Conservation (phyloP, 1,140 invertebrate species). For the Lineus longissimus region DNA sequence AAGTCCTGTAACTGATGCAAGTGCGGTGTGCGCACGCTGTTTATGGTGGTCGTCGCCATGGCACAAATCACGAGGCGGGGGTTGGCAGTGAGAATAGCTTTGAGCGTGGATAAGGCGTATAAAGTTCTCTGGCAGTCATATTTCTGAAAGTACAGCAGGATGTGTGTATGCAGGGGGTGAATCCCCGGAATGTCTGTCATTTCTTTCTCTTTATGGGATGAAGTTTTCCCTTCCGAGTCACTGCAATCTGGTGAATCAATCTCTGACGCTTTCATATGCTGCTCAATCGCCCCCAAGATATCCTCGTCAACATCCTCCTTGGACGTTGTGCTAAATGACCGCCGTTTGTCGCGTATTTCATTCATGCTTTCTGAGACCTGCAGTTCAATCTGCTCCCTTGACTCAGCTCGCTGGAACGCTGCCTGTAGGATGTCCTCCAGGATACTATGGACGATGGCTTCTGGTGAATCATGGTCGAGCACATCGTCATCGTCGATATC, state of each 20-base stretch:
- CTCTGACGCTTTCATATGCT: constrained; percentile 24
- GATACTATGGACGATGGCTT: constrained; percentile 58
- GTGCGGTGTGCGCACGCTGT: constrained; percentile 52
- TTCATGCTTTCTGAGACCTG: neutral
- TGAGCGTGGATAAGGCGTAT: constrained; percentile 73
- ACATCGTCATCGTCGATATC: constrained; percentile 13
- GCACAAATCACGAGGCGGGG: constrained; percentile 70
- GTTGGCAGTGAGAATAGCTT: constrained; percentile 70
- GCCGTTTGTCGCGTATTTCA: neutral
- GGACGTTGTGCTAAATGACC: constrained; percentile 22
- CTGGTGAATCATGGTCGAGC: constrained; percentile 9
- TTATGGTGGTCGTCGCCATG: constrained; percentile 67
- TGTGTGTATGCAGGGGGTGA: constrained; percentile 77
- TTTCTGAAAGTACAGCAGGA: constrained; percentile 76
- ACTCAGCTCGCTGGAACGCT: constrained; percentile 31
- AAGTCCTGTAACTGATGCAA: constrained; percentile 62
- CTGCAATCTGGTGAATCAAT: constrained; percentile 39
- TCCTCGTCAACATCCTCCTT: constrained; percentile 34
- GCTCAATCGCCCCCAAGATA: constrained; percentile 32
- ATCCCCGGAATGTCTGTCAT: constrained; percentile 59
- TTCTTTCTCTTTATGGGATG: constrained; percentile 42
- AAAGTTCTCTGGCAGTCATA: constrained; percentile 74
- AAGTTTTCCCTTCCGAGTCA: constrained; percentile 35
- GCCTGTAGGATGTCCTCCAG: constrained; percentile 60
- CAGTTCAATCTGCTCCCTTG: neutral